Conservation (phyloP, 2,797 vertebrate genomes). For the Gymnoscopelus microlampas region DNA sequence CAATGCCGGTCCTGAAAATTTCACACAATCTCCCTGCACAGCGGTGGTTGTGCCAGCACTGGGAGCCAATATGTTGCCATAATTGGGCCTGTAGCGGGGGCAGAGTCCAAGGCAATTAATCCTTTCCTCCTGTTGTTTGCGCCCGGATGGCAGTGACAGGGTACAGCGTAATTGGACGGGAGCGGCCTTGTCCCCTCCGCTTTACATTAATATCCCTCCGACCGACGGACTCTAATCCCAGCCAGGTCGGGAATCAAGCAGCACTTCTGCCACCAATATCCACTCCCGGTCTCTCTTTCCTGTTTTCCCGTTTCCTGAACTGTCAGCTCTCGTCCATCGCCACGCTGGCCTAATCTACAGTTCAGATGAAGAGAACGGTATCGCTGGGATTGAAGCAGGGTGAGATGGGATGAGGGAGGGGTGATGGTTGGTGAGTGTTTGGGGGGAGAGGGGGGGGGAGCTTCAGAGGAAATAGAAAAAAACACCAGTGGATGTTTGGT, state of each 20-base stretch:
- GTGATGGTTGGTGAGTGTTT: slow-evolving; percentile 6
- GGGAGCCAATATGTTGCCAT: slow-evolving; percentile 97
- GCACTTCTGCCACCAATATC: slow-evolving; percentile 72
- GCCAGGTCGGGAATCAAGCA: slow-evolving; percentile 65
- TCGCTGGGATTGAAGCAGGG: slow-evolving; percentile 57
- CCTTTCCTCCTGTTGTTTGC: slow-evolving; percentile 96
- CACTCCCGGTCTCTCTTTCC: slow-evolving; percentile 54
- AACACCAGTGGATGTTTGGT: background rate
- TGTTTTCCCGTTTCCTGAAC: slow-evolving; percentile 57
- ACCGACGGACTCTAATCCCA: slow-evolving; percentile 77
- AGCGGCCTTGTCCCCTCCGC: slow-evolving; percentile 93
- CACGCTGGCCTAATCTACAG: slow-evolving; percentile 60
- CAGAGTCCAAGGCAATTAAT: slow-evolving; percentile 99
- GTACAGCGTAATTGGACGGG: slow-evolving; percentile 97
- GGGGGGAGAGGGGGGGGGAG: background rate
- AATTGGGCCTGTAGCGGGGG: slow-evolving; percentile 97
- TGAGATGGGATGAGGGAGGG: slow-evolving; percentile 49
- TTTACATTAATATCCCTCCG: slow-evolving; percentile 98
- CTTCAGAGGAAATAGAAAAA: background rate
- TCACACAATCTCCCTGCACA: slow-evolving; percentile 99
- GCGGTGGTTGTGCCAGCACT: slow-evolving; percentile 93
- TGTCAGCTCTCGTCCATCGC: slow-evolving; percentile 63
- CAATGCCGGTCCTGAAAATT: slow-evolving; percentile 93
- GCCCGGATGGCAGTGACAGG: slow-evolving; percentile 92
- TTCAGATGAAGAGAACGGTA: slow-evolving; percentile 62